These are phyloP conservation scores for Euschistus heros DNA, from an alignment of 1,140 invertebrate species.

Conservation along the genomic window DNA sequence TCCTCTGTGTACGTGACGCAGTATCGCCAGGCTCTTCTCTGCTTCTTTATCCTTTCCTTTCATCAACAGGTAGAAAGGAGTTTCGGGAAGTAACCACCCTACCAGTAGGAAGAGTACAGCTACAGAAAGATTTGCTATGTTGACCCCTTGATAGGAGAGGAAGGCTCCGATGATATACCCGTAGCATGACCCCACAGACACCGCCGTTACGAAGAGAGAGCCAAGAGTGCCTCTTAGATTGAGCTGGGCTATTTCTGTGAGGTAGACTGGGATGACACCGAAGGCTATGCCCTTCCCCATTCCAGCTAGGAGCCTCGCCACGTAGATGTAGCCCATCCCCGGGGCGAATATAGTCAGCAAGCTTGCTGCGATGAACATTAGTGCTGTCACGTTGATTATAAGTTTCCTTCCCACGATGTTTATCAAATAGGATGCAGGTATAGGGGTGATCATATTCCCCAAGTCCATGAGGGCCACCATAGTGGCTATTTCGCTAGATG, in stretches of 20 bases:
- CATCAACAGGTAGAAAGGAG: slow-evolving; percentile 57
- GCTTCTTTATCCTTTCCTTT: slow-evolving; percentile 51
- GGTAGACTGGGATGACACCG: slow-evolving; percentile 68
- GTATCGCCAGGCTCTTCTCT: slow-evolving; percentile 42
- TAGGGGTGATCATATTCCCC: slow-evolving; percentile 31
- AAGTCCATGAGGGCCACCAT: slow-evolving; percentile 31
- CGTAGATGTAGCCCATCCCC: slow-evolving; percentile 37
- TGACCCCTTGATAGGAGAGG: slow-evolving; percentile 53
- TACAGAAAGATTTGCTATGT: slow-evolving; percentile 48
- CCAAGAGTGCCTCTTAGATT: slow-evolving; percentile 38
- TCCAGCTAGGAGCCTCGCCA: slow-evolving; percentile 46
- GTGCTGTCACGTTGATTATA: slow-evolving; percentile 54
- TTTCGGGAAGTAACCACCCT: slow-evolving; percentile 66
- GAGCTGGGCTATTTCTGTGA: slow-evolving; percentile 58
- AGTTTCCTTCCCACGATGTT: slow-evolving; percentile 62
- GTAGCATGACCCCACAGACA: slow-evolving; percentile 61
- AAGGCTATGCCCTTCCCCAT: slow-evolving; percentile 61
- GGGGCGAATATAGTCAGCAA: slow-evolving; percentile 1
- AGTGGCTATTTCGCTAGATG: slow-evolving; percentile 22
- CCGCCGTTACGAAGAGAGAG: slow-evolving; percentile 67
- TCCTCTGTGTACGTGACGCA: slow-evolving; percentile 42
- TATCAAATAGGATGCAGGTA: slow-evolving; percentile 42
- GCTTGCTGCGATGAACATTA: slow-evolving; percentile 23
- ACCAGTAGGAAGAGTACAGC: slow-evolving; percentile 52
- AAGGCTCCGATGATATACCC: slow-evolving; percentile 64